phyloP scores from a whole-genome alignment of 2,888 invertebrate species.

The Crepidodera aurea region DNA sequence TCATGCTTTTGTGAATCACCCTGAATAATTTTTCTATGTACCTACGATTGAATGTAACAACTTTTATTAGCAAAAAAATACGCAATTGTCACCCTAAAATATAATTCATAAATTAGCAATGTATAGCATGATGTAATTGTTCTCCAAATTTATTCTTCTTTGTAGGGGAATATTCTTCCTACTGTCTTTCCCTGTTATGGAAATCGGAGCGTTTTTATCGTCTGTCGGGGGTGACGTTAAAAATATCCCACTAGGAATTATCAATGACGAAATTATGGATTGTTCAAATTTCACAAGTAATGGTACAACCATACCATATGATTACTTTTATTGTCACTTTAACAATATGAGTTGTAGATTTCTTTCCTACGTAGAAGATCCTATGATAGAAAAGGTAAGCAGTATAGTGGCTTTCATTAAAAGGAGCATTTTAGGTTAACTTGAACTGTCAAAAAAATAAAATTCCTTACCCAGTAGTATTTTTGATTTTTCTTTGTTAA shows the following conservation, averaged over 20 bases:
- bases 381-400: conserved; percentile 60
- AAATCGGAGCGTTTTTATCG: conserved; percentile 80
- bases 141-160: not conserved
- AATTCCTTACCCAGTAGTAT: no score
- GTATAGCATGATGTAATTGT: not conserved
- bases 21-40: no score
- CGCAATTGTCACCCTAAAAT: no score
- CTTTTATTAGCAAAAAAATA: no score
- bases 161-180: conserved; percentile 81
- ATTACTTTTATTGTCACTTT: conserved; percentile 61
- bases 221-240: conserved; percentile 81
- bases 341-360: conserved; percentile 70
- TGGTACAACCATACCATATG: conserved; percentile 38
- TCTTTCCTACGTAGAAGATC: conserved; percentile 66
- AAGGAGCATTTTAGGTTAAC: no score
- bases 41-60: no score
- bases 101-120: no score
- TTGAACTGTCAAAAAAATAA: no score
- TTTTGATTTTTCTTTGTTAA: no score
- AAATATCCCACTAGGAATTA: conserved; percentile 76
- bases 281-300: conserved; percentile 52
- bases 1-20: no score
- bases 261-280: conserved; percentile 74
- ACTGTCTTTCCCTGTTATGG: conserved; percentile 80
- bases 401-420: no score